Base-by-base conservation (phyloP, 2,888 invertebrate genomes). In the Endotricha flammealis region DNA sequence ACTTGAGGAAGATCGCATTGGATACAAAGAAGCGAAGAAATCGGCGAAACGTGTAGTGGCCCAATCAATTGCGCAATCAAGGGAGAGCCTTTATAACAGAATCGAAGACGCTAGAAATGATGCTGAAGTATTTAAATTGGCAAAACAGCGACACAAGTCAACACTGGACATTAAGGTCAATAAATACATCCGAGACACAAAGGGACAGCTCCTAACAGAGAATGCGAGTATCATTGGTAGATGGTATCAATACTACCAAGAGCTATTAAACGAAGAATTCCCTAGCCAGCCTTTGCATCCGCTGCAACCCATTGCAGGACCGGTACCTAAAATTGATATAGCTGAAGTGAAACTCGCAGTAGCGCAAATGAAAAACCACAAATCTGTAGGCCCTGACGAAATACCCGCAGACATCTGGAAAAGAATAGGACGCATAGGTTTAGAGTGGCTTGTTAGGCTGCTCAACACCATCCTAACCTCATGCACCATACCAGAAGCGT, bases 221-320 rank as follows among this genome's bases (percentile, higher is more conserved):
- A 33, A 42, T 30, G 24, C 10, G 16, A 14, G n/a, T 23, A 38
- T 38, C 32, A 38, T 13, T 14, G 12, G 23, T 7, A 38, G 36
- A 35, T 34, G 38, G 41, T 20, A 3, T 10, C 24, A 38, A 27
- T 41, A 38, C 27, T 41, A 38, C 25, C 8, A 41, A 25, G 17
- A 38, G 8, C 41, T 41, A 11, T 23, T 42, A 9, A 42, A 42
- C 17, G 33, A 42, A 29, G 42, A 25, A 10, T 41, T 38, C 25
- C 41, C 41, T 1, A 35, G 35, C 25, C 10, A 25, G 10, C 10
- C 25, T 10, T n/a, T 25, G 6, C 16, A 16, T 4, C 16, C 16
- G 16, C 16, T 16, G 20, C 20, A 20, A 6, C 20, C 3, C 3
- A 12, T 12, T 7, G 27, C 10, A 27, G 36, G 36, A 31, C 31